Conservation (phyloP, 2,888 invertebrate species). For the Pantelozetes paolii region DNA sequence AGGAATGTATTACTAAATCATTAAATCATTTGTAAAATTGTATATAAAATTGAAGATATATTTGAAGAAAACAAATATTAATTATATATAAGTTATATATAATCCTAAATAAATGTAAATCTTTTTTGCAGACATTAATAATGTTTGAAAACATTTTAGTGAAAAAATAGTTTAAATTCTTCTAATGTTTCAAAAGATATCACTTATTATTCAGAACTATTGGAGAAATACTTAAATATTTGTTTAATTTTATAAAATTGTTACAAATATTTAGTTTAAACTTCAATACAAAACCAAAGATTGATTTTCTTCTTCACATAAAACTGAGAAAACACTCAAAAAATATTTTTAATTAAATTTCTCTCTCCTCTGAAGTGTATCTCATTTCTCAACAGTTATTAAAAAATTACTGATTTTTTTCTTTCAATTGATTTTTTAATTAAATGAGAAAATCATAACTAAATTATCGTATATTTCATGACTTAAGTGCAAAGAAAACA, state of each 20-base stretch:
- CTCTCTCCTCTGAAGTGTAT: neutral
- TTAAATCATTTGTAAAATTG: slow-evolving; percentile 31
- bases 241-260: neutral
- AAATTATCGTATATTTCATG: no score
- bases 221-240: no score
- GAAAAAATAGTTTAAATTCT: neutral
- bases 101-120: neutral
- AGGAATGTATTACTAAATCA: slow-evolving; percentile 34
- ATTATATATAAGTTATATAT: neutral
- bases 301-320: neutral
- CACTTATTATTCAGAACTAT: neutral
- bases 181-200: neutral
- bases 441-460: neutral
- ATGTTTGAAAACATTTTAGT: neutral
- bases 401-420: neutral
- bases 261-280: neutral
- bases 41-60: neutral
- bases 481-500: slow-evolving; percentile 5
- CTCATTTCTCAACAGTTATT: neutral
- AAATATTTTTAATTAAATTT: slow-evolving; percentile 1
- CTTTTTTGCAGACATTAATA: slow-evolving; percentile 2
- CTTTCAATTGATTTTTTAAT: neutral
- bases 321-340: neutral
- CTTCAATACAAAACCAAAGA: neutral
- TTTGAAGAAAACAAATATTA: neutral